Percentiles rank a stretch among this genome's conserved stretches.
These are phyloP conservation scores for Trematomus bernacchii DNA, from an alignment of 2,797 vertebrate genomes.

Conservation along the genomic window DNA sequence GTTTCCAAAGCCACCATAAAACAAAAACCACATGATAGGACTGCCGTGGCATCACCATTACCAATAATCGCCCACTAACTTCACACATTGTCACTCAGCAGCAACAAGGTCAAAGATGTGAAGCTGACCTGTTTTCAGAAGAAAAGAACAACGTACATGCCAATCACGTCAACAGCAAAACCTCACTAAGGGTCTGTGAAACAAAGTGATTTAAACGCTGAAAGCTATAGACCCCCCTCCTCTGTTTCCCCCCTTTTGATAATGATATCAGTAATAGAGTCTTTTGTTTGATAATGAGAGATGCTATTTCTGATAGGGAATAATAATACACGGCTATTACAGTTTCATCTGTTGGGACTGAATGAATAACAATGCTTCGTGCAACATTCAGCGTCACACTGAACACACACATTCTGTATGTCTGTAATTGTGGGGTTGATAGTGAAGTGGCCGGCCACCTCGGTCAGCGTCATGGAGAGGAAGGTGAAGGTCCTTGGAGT, in stretches of 20 bases:
- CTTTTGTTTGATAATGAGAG: slow-evolving; percentile 82
- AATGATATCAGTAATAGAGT: slow-evolving; percentile 80
- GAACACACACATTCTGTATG: slow-evolving; percentile 56
- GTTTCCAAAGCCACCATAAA: slow-evolving; percentile 67
- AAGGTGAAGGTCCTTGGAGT: slow-evolving; percentile 66
- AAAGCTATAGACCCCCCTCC: slow-evolving; percentile 52
- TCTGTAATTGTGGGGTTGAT: slow-evolving; percentile 72
- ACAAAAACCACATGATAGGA: slow-evolving; percentile 66
- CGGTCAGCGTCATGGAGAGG: slow-evolving; percentile 48
- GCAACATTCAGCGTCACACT: slow-evolving; percentile 40
- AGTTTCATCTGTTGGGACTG: slow-evolving; percentile 70
- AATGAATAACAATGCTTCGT: slow-evolving; percentile 73
- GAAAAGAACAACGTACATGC: slow-evolving; percentile 40
- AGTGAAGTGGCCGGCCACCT: slow-evolving; percentile 66
- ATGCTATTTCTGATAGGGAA: slow-evolving; percentile 72
- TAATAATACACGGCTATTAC: slow-evolving; percentile 77
- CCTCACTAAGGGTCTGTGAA: slow-evolving; percentile 49
- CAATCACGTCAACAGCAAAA: slow-evolving; percentile 66
- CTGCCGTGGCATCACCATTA: slow-evolving; percentile 52
- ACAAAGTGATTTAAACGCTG: slow-evolving; percentile 68
- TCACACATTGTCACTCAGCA: slow-evolving; percentile 66
- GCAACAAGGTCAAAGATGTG: slow-evolving; percentile 77
- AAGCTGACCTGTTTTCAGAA: slow-evolving; percentile 53
- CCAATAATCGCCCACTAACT: slow-evolving; percentile 67
- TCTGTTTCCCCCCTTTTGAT: slow-evolving; percentile 66